Conservation (phyloP, 1,140 invertebrate species). For the Catajapyx aquilonaris region DNA sequence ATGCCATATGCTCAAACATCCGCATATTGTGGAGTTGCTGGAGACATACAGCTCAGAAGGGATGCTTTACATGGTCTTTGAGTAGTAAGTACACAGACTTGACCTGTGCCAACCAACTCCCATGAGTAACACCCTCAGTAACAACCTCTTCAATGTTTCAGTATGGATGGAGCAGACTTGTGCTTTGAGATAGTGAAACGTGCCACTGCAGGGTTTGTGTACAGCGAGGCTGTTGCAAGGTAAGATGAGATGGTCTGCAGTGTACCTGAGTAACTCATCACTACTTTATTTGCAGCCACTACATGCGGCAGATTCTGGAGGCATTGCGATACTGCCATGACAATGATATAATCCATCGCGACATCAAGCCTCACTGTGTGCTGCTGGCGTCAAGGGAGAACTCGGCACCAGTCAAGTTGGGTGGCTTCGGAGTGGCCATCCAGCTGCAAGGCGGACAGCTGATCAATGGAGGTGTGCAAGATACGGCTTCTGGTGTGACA, state of each 20-base stretch:
- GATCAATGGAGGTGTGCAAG: slow-evolving; percentile 39
- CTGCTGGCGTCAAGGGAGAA: slow-evolving; percentile 87
- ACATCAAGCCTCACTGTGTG: slow-evolving; percentile 88
- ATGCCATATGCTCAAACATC: slow-evolving; percentile 97
- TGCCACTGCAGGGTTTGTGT: slow-evolving; percentile 87
- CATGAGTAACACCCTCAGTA: too few relatives aligned
- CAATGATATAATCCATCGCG: slow-evolving; percentile 89
- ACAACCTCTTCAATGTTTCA: slow-evolving; percentile 31
- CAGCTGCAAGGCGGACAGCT: slow-evolving; percentile 59
- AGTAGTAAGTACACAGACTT: slow-evolving; percentile 92
- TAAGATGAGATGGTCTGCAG: slow-evolving; percentile 26
- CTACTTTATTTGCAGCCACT: slow-evolving; percentile 53
- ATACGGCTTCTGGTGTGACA: too few relatives aligned
- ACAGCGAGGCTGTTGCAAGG: slow-evolving; percentile 97
- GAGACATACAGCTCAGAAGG: slow-evolving; percentile 98
- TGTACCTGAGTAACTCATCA: slow-evolving; percentile 3
- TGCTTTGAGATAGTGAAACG: slow-evolving; percentile 95
- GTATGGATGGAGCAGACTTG: slow-evolving; percentile 95
- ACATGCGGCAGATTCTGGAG: slow-evolving; percentile 91
- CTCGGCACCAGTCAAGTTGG: slow-evolving; percentile 91
- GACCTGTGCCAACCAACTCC: too few relatives aligned
- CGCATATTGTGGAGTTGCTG: slow-evolving; percentile 90
- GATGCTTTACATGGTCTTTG: slow-evolving; percentile 98
- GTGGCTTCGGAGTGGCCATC: slow-evolving; percentile 91
- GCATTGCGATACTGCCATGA: slow-evolving; percentile 90